Conservation (phyloP, 2,113 vertebrate genomes). For the Crotalus viridis region DNA sequence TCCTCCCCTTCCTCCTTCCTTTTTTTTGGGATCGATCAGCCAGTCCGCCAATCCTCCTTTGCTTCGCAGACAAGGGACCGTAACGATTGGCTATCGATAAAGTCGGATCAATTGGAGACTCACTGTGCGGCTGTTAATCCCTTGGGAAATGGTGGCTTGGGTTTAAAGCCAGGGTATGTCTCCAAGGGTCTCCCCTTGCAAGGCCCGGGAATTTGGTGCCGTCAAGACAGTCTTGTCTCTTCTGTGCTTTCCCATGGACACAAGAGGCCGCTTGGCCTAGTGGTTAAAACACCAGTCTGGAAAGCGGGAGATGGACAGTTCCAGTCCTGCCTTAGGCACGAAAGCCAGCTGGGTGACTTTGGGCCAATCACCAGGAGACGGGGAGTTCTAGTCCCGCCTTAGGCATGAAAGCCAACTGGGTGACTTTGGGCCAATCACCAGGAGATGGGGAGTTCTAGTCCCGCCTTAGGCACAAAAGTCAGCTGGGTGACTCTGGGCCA, state of each 20-base stretch:
- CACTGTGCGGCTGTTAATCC: background rate
- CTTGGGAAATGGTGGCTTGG: too few relatives aligned
- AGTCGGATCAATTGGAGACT: background rate
- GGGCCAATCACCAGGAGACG: too few relatives aligned
- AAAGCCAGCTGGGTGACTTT: too few relatives aligned
- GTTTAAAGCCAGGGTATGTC: background rate
- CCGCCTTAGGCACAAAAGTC: too few relatives aligned
- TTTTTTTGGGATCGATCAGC: background rate
- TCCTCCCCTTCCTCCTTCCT: background rate
- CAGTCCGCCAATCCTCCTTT: background rate
- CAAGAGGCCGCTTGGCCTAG: too few relatives aligned
- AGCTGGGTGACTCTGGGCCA: too few relatives aligned
- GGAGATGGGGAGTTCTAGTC: background rate
- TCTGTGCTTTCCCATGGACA: too few relatives aligned
- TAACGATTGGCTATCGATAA: rapidly evolving
- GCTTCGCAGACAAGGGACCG: background rate
- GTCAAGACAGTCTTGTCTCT: background rate
- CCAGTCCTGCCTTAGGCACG: too few relatives aligned
- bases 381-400: too few relatives aligned
- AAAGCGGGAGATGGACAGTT: background rate
- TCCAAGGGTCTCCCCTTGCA: background rate
- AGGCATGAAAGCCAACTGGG: rapidly evolving
- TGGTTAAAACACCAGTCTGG: too few relatives aligned
- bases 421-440: too few relatives aligned
- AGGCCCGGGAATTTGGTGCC: background rate